Evolutionary conservation across 2,113 vertebrate genomes (phyloP).

Genomic region (Ictalurus furcatus): DNA sequence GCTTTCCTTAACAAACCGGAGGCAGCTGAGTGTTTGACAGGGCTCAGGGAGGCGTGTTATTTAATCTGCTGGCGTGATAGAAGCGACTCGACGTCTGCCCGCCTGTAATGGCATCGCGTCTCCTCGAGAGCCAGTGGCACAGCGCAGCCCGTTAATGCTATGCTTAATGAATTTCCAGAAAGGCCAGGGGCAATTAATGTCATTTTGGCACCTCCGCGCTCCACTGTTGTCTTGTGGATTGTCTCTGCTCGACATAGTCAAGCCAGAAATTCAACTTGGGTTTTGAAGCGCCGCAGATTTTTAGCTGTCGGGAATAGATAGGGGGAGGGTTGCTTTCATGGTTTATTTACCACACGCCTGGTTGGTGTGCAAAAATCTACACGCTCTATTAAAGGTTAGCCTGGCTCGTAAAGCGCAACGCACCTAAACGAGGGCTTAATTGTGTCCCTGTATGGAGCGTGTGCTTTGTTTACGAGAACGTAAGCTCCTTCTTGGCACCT

Average conservation of each 20-base stretch:
- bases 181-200: constrained; percentile 77
- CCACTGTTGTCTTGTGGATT: constrained; percentile 34
- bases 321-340: neutral
- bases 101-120: constrained; percentile 62
- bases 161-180: constrained; percentile 60
- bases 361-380: neutral
- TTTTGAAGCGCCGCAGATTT: neutral
- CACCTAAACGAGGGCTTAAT: constrained; percentile 1
- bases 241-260: neutral
- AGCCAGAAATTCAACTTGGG: neutral
- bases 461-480: constrained; percentile 53
- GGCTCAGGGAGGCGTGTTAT: constrained; percentile 72
- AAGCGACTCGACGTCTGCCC: constrained; percentile 63
- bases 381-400: constrained; percentile 8
- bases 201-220: constrained; percentile 66
- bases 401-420: neutral
- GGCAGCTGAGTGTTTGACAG: constrained; percentile 79
- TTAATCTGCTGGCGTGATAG: constrained; percentile 80
- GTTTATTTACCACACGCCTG: neutral
- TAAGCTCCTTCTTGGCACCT: constrained; percentile 47
- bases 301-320: neutral
- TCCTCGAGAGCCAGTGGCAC: constrained; percentile 44
- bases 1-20: constrained; percentile 49
- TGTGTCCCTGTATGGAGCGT: constrained; percentile 40
- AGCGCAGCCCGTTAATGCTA: constrained; percentile 59